Conservation (phyloP, 2,113 vertebrate genomes). For the Sceloporus undulatus region DNA sequence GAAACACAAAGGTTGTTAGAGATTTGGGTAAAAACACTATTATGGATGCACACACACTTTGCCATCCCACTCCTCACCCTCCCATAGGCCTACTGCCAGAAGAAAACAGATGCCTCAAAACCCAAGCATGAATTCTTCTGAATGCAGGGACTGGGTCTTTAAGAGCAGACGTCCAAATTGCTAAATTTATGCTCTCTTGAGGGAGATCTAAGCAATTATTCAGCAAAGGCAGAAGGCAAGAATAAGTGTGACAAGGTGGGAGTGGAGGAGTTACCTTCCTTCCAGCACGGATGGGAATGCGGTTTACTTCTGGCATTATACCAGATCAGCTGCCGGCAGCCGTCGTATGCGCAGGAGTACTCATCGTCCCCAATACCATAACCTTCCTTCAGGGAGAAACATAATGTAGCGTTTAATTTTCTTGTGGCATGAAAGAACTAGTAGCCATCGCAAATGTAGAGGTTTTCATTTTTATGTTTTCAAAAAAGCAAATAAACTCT, state of each 20-base stretch:
- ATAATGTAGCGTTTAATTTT: background rate
- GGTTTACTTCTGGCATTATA: slow-evolving; percentile 99
- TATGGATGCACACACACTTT: too few species aligned
- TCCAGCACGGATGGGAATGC: slow-evolving; percentile 97
- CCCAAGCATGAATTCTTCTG: background rate
- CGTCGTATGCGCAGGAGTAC: slow-evolving; percentile 97
- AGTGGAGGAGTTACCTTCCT: slow-evolving; percentile 88
- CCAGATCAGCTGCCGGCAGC: slow-evolving; percentile 99
- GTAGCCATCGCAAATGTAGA: background rate
- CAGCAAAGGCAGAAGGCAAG: background rate
- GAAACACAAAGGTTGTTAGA: background rate
- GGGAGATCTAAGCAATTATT: background rate
- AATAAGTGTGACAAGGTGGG: background rate
- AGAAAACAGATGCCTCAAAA: background rate
- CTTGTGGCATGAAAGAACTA: background rate
- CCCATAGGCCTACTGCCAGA: background rate
- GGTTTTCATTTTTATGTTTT: background rate
- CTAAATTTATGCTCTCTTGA: too few species aligned
- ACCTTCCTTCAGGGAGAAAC: slow-evolving; percentile 86
- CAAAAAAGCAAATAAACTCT: background rate
- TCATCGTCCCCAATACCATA: slow-evolving; percentile 98
- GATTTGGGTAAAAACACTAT: background rate
- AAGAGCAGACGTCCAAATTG: background rate
- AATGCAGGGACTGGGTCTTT: background rate
- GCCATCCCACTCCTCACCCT: background rate